Conservation (phyloP, 2,888 invertebrate species). For the Megastigmus dorsalis region DNA sequence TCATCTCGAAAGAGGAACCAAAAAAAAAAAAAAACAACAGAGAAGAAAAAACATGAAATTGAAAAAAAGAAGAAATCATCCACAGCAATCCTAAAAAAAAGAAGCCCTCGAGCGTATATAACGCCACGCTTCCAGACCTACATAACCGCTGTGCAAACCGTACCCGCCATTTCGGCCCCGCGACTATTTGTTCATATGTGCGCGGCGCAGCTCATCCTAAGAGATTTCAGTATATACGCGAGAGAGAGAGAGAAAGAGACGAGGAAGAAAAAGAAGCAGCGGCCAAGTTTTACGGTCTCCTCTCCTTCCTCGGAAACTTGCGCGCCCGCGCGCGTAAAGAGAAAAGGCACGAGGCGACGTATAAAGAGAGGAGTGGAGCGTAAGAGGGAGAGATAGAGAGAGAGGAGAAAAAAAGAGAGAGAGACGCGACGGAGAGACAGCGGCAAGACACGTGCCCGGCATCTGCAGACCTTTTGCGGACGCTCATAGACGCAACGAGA, state of each 20-base stretch:
- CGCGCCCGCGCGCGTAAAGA: no score
- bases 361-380: no score
- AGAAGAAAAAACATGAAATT: background rate
- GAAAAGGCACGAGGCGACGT: no score
- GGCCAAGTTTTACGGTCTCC: no score
- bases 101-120: background rate
- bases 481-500: background rate
- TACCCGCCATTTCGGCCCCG: no score
- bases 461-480: constrained; percentile 31
- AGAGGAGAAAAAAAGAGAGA: background rate
- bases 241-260: background rate
- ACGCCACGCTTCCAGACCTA: background rate
- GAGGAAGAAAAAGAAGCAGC: no score
- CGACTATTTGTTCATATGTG: background rate
- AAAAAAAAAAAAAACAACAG: background rate
- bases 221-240: background rate
- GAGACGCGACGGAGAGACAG: background rate
- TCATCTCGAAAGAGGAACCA: no score
- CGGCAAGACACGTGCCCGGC: constrained; percentile 39
- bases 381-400: no score
- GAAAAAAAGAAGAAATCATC: background rate
- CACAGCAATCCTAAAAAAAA: background rate
- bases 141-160: constrained; percentile 7
- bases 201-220: background rate
- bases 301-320: no score